Conservation (phyloP, 2,113 vertebrate genomes). For the Beaufortia kweichowensis region DNA sequence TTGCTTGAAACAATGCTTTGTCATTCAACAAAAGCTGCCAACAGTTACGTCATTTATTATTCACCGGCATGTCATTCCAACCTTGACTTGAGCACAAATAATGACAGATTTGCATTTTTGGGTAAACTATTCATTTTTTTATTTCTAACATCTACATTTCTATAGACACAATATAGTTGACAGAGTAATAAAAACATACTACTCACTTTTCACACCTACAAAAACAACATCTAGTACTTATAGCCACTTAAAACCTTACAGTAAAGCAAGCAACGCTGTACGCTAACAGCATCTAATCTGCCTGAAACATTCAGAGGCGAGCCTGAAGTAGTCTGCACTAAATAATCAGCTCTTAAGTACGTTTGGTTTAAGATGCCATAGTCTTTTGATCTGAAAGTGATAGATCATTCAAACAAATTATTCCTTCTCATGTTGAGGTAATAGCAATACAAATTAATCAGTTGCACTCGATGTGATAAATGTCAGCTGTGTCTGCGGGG, state of each 20-base stretch:
- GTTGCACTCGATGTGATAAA: conserved; percentile 55
- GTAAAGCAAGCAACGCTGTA: neutral
- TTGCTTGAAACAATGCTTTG: neutral
- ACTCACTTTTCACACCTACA: neutral
- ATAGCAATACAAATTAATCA: conserved; percentile 53
- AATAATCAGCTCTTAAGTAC: conserved; percentile 28
- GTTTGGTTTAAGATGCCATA: conserved; percentile 9
- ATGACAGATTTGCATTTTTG: too few species aligned
- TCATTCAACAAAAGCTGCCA: too few species aligned
- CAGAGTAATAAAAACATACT: too few species aligned
- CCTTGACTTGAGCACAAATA: neutral
- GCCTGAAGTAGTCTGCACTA: conserved; percentile 14
- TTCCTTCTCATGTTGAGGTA: conserved; percentile 53
- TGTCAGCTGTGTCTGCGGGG: conserved; percentile 42
- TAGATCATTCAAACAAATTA: conserved; percentile 40
- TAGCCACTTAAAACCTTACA: neutral
- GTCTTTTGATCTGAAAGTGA: conserved; percentile 33
- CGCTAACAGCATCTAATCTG: neutral
- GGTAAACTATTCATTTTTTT: too few species aligned
- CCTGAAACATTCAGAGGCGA: neutral
- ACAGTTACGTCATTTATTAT: neutral
- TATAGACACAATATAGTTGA: too few species aligned
- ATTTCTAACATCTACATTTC: too few species aligned
- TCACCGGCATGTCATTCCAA: neutral
- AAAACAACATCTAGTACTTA: neutral